phyloP scores from a whole-genome alignment of 2,113 vertebrate genomes.

The Ondatra zibethicus region DNA sequence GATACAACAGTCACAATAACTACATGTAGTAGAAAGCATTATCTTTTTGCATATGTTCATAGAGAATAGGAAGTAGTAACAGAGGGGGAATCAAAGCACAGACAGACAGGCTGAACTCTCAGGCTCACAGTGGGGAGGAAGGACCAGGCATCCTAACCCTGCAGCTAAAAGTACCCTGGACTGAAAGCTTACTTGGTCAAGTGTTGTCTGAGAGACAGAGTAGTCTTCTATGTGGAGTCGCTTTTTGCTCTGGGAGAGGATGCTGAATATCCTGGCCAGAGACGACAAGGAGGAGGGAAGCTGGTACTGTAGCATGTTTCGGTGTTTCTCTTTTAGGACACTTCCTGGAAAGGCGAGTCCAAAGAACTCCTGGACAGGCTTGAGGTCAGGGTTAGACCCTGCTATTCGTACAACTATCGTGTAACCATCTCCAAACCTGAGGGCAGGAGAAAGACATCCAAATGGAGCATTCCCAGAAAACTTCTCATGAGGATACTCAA shows the following conservation, averaged over 20 bases:
- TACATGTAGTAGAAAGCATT: background rate
- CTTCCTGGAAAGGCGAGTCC: constrained; percentile 94
- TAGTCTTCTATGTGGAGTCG: constrained; percentile 97
- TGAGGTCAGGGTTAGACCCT: constrained; percentile 92
- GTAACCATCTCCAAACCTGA: constrained; percentile 98
- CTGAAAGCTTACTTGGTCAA: constrained; percentile 95
- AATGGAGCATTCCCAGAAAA: constrained; percentile 1
- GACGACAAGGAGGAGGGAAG: constrained; percentile 94
- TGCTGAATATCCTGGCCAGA: constrained; percentile 95
- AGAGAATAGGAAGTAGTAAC: background rate
- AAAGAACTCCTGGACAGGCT: constrained; percentile 96
- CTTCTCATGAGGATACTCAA: background rate
- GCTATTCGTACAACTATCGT: constrained; percentile 96
- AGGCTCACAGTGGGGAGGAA: background rate
- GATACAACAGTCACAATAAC: background rate
- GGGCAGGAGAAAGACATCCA: constrained; percentile 21
- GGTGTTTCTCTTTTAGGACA: constrained; percentile 95
- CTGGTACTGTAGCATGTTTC: constrained; percentile 98
- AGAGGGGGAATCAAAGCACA: background rate
- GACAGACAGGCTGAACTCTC: background rate
- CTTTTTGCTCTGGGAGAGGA: constrained; percentile 95
- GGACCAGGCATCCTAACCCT: background rate
- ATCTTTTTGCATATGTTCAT: background rate
- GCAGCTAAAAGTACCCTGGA: background rate
- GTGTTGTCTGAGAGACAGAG: constrained; percentile 98